Conservation (phyloP, 1,140 invertebrate genomes). For the Anastrepha ludens region DNA sequence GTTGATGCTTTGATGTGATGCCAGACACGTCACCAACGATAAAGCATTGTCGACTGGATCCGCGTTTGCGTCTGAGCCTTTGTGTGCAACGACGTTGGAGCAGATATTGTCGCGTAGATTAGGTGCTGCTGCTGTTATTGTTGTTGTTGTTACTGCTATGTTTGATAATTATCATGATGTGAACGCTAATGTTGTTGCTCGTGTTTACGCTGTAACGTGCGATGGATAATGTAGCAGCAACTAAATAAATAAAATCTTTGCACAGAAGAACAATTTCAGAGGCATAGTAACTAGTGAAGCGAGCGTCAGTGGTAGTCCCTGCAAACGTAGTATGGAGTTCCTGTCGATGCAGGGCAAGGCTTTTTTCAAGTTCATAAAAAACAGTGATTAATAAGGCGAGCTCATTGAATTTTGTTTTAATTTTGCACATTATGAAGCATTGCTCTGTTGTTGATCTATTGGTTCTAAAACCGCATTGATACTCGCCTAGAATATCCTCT, state of each 20-base stretch:
- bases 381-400: too few species aligned
- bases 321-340: too few species aligned
- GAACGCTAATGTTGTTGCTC: background rate
- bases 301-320: too few species aligned
- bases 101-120: background rate
- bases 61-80: background rate
- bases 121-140: background rate
- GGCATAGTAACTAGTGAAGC: too few species aligned
- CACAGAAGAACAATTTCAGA: too few species aligned
- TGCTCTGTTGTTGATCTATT: too few species aligned
- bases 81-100: background rate
- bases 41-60: background rate
- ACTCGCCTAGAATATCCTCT: too few species aligned
- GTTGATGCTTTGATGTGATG: background rate
- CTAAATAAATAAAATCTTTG: background rate
- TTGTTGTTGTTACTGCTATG: background rate
- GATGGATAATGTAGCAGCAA: background rate
- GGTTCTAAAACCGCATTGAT: too few species aligned
- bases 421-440: too few species aligned
- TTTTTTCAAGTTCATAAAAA: too few species aligned
- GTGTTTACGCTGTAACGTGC: background rate
- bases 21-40: background rate
- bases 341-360: too few species aligned
- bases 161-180: background rate
- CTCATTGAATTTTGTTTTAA: too few species aligned